Evolutionary conservation across 2,113 vertebrate species (phyloP).

Genomic region (Nannospalax galili): DNA sequence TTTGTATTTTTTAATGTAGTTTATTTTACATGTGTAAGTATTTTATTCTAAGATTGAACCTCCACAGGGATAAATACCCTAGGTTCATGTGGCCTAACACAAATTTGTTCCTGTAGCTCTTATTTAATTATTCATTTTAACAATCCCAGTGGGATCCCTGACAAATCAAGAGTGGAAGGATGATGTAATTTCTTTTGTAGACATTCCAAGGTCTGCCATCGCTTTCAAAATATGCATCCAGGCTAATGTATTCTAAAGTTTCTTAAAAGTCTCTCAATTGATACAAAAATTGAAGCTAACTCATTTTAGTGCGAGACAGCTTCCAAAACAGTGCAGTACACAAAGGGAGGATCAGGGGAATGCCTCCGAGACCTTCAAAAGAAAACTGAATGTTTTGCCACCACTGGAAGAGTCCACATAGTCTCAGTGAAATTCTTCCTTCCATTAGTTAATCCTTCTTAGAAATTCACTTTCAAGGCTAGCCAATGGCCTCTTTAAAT

Average conservation of each 20-base stretch:
- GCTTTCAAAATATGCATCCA: neutral
- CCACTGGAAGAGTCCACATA: neutral
- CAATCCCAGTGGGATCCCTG: neutral
- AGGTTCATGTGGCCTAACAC: accelerated
- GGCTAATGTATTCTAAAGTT: neutral
- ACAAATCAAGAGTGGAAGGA: neutral
- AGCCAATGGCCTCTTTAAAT: neutral
- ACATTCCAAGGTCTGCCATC: neutral
- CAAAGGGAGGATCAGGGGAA: neutral
- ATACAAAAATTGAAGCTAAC: accelerated
- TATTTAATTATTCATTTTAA: neutral
- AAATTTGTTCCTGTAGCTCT: neutral
- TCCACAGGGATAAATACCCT: neutral
- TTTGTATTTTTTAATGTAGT: conserved; percentile 3
- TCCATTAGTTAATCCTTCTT: neutral
- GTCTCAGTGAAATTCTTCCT: neutral
- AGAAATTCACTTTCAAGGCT: neutral
- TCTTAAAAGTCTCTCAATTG: neutral
- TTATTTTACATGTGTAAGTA: neutral
- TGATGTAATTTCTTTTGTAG: neutral
- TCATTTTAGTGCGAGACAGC: neutral
- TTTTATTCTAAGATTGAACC: neutral
- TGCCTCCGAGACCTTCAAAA: neutral
- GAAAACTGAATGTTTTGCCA: neutral
- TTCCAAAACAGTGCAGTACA: neutral